Evolutionary conservation across 2,888 invertebrate genomes (phyloP).

Genomic region (Lymantria monacha): DNA sequence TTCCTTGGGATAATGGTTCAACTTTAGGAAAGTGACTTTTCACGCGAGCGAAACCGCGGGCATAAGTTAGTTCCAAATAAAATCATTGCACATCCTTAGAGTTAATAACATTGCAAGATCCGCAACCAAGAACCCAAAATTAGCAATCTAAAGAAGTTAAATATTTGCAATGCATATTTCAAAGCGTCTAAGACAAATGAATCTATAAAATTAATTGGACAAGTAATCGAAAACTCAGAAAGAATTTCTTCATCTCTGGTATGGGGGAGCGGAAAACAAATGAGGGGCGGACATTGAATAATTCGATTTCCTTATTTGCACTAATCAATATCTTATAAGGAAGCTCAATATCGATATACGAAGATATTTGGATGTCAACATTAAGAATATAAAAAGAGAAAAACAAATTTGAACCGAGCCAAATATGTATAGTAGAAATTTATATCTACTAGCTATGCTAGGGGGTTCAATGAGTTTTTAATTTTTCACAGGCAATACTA

Average conservation of each 20-base stretch:
- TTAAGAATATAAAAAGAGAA: conserved; percentile 24
- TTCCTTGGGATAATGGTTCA: too few relatives aligned
- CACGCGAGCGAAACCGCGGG: too few relatives aligned
- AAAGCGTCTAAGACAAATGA: conserved; percentile 76
- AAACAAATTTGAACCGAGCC: not conserved
- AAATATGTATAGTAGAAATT: not conserved
- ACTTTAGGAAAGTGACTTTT: too few relatives aligned
- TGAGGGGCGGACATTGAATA: conserved; percentile 82
- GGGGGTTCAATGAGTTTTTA: too few relatives aligned
- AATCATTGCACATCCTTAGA: too few relatives aligned
- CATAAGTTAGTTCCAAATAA: too few relatives aligned
- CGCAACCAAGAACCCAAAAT: conserved; percentile 17
- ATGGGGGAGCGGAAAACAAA: conserved; percentile 78
- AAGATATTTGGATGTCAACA: conserved; percentile 47
- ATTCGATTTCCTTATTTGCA: conserved; percentile 82
- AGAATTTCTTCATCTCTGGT: conserved; percentile 80
- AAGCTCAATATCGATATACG: conserved; percentile 59
- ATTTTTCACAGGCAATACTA: too few relatives aligned
- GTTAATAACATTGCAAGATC: not conserved
- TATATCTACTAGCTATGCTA: not conserved
- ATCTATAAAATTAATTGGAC: conserved; percentile 82
- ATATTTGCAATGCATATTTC: conserved; percentile 56
- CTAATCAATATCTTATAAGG: conserved; percentile 78
- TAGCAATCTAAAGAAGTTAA: conserved; percentile 28
- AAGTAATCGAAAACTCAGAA: conserved; percentile 82